Evolutionary conservation across 1,140 invertebrate species (phyloP).

Genomic region (Drosophila takahashii): DNA sequence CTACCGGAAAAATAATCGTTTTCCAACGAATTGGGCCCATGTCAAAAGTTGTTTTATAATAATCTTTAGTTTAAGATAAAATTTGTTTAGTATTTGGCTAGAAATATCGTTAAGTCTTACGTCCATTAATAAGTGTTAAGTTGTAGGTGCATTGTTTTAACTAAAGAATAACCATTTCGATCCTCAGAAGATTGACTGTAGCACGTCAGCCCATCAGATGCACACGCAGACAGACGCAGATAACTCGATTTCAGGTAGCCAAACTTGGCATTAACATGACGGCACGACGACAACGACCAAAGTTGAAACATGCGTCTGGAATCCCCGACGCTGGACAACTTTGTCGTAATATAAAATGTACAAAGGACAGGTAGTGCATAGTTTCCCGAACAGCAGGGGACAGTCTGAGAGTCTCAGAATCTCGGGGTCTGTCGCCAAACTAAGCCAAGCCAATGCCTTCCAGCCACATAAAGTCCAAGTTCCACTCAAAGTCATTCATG

Average conservation of each 20-base stretch:
- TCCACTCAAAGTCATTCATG: slow-evolving; percentile 73
- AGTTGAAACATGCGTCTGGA: slow-evolving; percentile 55
- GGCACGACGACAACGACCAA: slow-evolving; percentile 30
- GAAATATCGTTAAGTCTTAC: too few species aligned
- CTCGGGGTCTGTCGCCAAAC: neutral
- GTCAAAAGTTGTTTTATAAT: too few species aligned
- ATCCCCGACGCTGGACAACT: slow-evolving; percentile 50
- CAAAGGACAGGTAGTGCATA: slow-evolving; percentile 53
- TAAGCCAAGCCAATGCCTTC: slow-evolving; percentile 13
- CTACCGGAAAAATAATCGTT: too few species aligned
- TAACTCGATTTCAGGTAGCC: slow-evolving; percentile 64
- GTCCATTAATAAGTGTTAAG: too few species aligned
- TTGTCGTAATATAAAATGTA: slow-evolving; percentile 75
- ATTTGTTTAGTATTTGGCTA: too few species aligned
- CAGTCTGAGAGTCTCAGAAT: slow-evolving; percentile 8
- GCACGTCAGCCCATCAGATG: slow-evolving; percentile 29
- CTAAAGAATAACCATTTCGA: too few species aligned
- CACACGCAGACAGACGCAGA: slow-evolving; percentile 31
- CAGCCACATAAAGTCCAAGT: slow-evolving; percentile 53
- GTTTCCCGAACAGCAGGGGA: slow-evolving; percentile 16
- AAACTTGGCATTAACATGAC: slow-evolving; percentile 57
- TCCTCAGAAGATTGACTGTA: slow-evolving; percentile 12
- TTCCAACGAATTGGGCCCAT: too few species aligned
- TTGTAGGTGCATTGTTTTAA: neutral
- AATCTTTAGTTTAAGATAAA: too few species aligned